A percentile compares a stretch with the other conserved stretches of the same genome.
These are phyloP conservation scores for Parazoanthus atlanticus DNA, from an alignment of 92 coral and sea anemone genomes.

Conservation along the genomic window DNA sequence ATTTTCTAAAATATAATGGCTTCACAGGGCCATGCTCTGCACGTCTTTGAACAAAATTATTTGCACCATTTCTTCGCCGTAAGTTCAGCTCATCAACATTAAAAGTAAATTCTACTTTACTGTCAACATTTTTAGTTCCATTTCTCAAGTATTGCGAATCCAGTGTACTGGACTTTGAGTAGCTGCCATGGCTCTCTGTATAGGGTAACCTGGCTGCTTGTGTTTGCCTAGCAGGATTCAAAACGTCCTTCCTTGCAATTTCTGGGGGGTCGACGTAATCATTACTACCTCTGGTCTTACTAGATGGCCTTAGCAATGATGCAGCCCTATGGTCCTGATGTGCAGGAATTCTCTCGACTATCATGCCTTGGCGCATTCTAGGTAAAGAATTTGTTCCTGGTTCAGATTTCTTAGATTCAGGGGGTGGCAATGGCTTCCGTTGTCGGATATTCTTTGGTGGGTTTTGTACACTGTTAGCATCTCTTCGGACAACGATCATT, in stretches of 20 bases:
- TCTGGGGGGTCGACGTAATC: conserved; percentile 64
- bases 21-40: conserved; percentile 60
- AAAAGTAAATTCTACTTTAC: conserved; percentile 74
- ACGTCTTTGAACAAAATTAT: conserved; percentile 49
- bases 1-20: conserved; percentile 88
- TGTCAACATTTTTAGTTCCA: conserved; percentile 47
- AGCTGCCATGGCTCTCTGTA: conserved; percentile 37
- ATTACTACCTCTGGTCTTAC: conserved; percentile 34
- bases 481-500: conserved; percentile 85
- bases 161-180: conserved; percentile 33
- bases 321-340: not conserved
- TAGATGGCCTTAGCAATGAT: not conserved
- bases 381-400: conserved; percentile 23
- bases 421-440: conserved; percentile 31
- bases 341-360: conserved; percentile 23
- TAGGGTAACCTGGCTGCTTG: conserved; percentile 16
- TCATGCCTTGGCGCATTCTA: conserved; percentile 1
- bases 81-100: conserved; percentile 81
- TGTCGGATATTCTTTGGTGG: conserved; percentile 31
- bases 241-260: conserved; percentile 22
- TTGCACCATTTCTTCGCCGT: conserved; percentile 61
- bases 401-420: conserved; percentile 41
- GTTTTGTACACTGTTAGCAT: conserved; percentile 38
- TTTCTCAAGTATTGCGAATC: conserved; percentile 43
- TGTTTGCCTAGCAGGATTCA: not conserved